These are phyloP conservation scores for Cylindroiulus punctatus DNA, from an alignment of 2,888 invertebrate genomes.

Conservation along the genomic window DNA sequence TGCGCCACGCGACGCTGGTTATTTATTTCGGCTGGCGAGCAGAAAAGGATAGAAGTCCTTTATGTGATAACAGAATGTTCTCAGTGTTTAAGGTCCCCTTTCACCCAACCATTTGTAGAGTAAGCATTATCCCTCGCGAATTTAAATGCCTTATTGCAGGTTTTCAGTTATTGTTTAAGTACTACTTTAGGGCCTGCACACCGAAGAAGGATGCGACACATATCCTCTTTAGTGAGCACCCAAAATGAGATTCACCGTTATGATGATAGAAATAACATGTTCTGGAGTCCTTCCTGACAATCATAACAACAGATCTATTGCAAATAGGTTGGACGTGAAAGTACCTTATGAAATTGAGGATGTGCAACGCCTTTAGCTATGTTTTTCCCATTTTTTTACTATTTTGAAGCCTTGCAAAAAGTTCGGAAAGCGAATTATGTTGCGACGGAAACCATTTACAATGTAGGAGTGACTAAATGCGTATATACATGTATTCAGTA, in stretches of 20 bases:
- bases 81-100: neutral
- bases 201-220: neutral
- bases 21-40: neutral
- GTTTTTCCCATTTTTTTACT: too few species aligned
- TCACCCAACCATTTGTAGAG: neutral
- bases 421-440: too few species aligned
- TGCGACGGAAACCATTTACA: too few species aligned
- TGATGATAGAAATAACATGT: neutral
- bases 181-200: neutral
- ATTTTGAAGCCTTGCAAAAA: too few species aligned
- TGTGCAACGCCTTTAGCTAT: too few species aligned
- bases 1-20: neutral
- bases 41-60: neutral
- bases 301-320: too few species aligned
- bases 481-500: too few species aligned
- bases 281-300: neutral
- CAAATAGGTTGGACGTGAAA: neutral
- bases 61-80: neutral
- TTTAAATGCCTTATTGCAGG: neutral
- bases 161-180: conserved; percentile 10
- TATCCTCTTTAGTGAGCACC: neutral
- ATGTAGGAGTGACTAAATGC: too few species aligned
- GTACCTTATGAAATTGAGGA: neutral
- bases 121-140: neutral
- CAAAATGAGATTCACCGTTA: neutral